Conservation (phyloP, 1,140 invertebrate species). For the Mesaphorura yosii region DNA sequence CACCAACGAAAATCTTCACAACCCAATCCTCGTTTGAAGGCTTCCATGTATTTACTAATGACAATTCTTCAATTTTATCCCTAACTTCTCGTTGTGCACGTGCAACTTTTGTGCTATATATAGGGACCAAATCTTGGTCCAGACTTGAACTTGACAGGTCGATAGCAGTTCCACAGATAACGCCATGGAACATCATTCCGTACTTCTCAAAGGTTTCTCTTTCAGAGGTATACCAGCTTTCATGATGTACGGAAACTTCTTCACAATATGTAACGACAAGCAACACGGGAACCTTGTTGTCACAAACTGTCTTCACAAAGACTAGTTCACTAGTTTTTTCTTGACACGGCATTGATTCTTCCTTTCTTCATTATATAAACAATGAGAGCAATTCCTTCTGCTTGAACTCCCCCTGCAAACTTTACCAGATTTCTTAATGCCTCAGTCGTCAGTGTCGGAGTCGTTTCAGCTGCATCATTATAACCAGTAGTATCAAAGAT, state of each 20-base stretch:
- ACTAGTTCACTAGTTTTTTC: neutral
- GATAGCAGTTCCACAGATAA: neutral
- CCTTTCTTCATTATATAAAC: conserved; percentile 9
- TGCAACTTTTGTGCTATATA: neutral
- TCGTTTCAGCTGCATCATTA: conserved; percentile 2
- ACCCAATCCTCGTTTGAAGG: neutral
- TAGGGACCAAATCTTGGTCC: neutral
- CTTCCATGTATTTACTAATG: neutral
- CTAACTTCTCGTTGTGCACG: neutral
- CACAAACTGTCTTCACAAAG: conserved; percentile 1
- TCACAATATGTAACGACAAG: conserved; percentile 1
- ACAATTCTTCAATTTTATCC: neutral
- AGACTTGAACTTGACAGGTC: neutral
- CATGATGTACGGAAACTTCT: neutral
- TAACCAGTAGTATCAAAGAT: conserved; percentile 3
- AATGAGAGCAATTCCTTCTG: conserved; percentile 3
- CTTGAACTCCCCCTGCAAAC: neutral
- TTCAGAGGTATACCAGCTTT: neutral
- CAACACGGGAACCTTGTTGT: neutral
- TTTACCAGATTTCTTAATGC: conserved; percentile 1
- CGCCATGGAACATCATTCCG: neutral
- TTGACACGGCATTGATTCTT: neutral
- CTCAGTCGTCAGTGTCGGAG: neutral
- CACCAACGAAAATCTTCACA: neutral
- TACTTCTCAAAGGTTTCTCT: neutral